Conservation (phyloP, 2,888 invertebrate genomes). For the Neoitamus cyanurus region DNA sequence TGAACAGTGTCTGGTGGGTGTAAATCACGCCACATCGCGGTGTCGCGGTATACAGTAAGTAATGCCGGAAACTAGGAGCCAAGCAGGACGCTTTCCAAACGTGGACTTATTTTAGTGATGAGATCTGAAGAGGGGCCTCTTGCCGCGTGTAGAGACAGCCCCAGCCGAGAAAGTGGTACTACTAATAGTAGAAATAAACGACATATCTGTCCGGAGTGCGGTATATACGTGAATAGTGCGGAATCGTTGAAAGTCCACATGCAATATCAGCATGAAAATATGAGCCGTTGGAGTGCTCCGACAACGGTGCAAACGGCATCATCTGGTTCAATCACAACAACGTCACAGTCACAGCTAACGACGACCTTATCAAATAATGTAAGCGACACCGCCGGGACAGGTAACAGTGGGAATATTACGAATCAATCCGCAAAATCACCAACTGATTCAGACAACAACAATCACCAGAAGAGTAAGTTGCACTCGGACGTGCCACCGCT, state of each 20-base stretch:
- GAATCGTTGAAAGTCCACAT: constrained; percentile 83
- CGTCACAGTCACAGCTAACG: constrained; percentile 27
- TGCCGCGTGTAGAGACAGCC: constrained; percentile 51
- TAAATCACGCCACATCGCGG: background rate
- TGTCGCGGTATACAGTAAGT: background rate
- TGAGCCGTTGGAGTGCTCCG: constrained; percentile 54
- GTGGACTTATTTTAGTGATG: constrained; percentile 50
- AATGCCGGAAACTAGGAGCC: background rate
- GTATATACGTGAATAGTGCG: constrained; percentile 78
- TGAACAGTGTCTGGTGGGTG: background rate
- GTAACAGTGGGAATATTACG: constrained; percentile 34
- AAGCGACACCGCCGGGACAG: background rate
- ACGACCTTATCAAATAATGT: background rate
- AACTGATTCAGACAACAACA: constrained; percentile 68
- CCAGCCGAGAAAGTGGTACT: background rate
- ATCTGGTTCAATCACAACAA: constrained; percentile 9
- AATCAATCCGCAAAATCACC: constrained; percentile 51
- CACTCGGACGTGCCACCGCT: constrained; percentile 44
- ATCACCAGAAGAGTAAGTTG: constrained; percentile 66
- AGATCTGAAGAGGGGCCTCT: constrained; percentile 53
- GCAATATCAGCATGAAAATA: constrained; percentile 81
- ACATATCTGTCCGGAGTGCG: constrained; percentile 81
- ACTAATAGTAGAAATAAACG: constrained; percentile 60
- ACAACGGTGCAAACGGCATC: constrained; percentile 37
- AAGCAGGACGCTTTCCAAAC: background rate